Percentiles rank a stretch among this genome's conserved stretches.
phyloP scores from a whole-genome alignment of 2,113 vertebrate species.

The Romanogobio albipinnatus region DNA sequence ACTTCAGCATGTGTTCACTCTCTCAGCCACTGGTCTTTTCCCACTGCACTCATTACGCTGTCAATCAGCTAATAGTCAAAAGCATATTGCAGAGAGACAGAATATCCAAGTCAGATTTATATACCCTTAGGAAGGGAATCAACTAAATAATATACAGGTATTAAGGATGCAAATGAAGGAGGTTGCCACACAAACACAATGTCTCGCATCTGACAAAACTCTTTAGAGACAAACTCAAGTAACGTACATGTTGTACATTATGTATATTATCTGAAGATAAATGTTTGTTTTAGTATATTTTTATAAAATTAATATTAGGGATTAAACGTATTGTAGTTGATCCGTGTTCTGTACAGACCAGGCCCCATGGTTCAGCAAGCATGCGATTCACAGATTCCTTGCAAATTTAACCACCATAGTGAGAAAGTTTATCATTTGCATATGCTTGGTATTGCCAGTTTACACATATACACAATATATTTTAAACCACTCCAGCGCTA shows the following conservation, averaged over 20 bases:
- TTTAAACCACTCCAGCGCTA: too few relatives aligned
- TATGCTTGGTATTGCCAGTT: too few relatives aligned
- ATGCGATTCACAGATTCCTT: too few relatives aligned
- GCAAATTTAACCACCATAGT: too few relatives aligned
- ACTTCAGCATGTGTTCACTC: slow-evolving; percentile 12
- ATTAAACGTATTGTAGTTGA: too few relatives aligned
- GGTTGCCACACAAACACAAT: not conserved
- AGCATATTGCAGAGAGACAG: not conserved
- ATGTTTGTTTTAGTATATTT: not conserved
- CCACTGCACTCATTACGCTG: slow-evolving; percentile 3
- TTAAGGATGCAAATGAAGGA: not conserved
- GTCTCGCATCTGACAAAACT: slow-evolving; percentile 10
- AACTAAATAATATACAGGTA: not conserved
- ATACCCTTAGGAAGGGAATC: not conserved
- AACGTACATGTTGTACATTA: too few relatives aligned
- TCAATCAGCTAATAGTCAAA: not conserved
- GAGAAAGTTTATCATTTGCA: too few relatives aligned
- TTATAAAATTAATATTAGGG: not conserved
- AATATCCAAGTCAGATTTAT: not conserved
- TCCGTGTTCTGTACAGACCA: too few relatives aligned
- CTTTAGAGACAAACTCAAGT: slow-evolving; percentile 31
- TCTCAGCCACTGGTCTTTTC: slow-evolving; percentile 9
- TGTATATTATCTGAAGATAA: not conserved
- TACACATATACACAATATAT: too few relatives aligned
- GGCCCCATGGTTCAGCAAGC: too few relatives aligned